Conservation (phyloP, 2,888 invertebrate species). For the Hoplodrina ambigua region DNA sequence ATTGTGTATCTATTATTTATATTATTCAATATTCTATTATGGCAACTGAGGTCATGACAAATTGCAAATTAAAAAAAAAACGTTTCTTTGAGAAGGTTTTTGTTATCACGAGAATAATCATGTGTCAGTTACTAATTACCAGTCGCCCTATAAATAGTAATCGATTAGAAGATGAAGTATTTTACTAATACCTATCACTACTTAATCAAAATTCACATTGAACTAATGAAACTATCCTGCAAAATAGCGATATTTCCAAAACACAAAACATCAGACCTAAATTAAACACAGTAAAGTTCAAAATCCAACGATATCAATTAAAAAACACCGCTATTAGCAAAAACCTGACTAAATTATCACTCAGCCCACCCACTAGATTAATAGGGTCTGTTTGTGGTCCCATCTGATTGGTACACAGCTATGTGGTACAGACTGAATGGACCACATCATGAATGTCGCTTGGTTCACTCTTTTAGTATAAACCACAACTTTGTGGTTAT, state of each 20-base stretch:
- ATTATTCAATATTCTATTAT: no score
- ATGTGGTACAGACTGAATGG: constrained; percentile 41
- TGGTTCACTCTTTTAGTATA: constrained; percentile 13
- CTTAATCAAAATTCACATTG: neutral
- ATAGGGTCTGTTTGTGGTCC: constrained; percentile 39
- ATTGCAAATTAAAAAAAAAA: no score
- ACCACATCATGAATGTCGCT: constrained; percentile 35
- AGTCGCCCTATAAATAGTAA: no score
- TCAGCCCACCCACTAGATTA: constrained; percentile 16
- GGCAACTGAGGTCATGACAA: no score
- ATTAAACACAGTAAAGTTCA: neutral
- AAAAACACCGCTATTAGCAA: constrained; percentile 5
- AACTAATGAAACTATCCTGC: neutral
- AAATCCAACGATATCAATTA: neutral
- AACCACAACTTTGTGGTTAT: constrained; percentile 24
- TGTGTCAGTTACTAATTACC: no score
- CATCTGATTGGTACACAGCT: constrained; percentile 24
- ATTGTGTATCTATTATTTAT: no score
- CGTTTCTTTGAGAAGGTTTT: no score
- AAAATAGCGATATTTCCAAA: neutral
- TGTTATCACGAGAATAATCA: no score
- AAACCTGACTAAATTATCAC: constrained; percentile 20
- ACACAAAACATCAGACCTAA: neutral
- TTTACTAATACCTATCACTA: no score
- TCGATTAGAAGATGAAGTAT: no score